phyloP scores from a whole-genome alignment of 1,140 invertebrate species.

The Conus ventricosus region DNA sequence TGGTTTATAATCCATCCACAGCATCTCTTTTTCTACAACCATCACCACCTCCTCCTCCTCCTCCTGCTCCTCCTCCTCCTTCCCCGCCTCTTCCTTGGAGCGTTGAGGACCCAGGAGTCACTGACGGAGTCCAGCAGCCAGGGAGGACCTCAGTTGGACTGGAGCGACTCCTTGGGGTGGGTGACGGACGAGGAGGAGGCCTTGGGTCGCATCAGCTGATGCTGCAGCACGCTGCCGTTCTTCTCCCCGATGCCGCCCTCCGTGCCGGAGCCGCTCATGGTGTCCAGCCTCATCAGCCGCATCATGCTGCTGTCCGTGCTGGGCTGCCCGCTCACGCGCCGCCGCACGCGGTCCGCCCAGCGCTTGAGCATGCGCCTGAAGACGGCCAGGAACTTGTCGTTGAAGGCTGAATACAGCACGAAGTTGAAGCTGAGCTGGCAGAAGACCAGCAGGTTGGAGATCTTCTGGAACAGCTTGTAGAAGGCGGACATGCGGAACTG shows the following conservation, averaged over 20 bases:
- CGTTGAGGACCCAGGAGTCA: neutral
- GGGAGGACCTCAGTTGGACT: neutral
- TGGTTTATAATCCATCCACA: too few relatives aligned
- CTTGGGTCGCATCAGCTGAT: neutral
- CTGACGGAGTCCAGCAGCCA: neutral
- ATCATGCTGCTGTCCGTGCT: slow-evolving; percentile 6
- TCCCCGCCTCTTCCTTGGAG: neutral
- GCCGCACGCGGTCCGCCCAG: slow-evolving; percentile 42
- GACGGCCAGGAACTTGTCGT: slow-evolving; percentile 61
- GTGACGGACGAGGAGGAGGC: neutral
- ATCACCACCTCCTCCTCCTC: too few relatives aligned
- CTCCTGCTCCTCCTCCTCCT: neutral
- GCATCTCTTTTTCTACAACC: too few relatives aligned
- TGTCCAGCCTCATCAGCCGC: slow-evolving; percentile 4
- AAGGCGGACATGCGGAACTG: slow-evolving; percentile 51
- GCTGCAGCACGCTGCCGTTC: neutral
- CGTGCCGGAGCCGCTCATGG: neutral
- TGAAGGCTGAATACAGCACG: slow-evolving; percentile 67
- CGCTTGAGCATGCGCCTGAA: slow-evolving; percentile 36
- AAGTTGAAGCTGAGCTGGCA: slow-evolving; percentile 67
- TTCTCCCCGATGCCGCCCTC: neutral
- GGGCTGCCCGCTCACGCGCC: neutral
- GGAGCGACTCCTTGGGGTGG: neutral
- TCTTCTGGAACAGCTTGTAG: slow-evolving; percentile 56
- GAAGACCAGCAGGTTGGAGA: slow-evolving; percentile 62